These are phyloP conservation scores for Acromyrmex echinatior DNA, from an alignment of 1,140 invertebrate species.

Conservation along the genomic window DNA sequence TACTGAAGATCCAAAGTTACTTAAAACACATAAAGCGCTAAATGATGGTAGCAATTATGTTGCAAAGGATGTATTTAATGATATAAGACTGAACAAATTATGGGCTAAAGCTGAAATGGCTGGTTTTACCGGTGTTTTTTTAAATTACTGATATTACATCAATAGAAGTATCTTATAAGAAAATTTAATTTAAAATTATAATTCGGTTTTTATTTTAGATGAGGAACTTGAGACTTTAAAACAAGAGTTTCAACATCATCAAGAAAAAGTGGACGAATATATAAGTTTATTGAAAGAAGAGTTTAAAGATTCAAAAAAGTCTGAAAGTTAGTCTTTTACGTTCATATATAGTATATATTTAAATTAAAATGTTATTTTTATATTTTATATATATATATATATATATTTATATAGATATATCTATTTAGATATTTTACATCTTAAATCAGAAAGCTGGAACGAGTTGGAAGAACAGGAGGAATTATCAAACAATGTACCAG, in stretches of 20 bases:
- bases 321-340: conserved; percentile 88
- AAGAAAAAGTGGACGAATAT: conserved; percentile 97
- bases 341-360: neutral
- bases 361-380: conserved; percentile 13
- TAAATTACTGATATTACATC: neutral
- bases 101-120: conserved; percentile 96
- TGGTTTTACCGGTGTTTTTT: conserved; percentile 90
- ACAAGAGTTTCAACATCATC: conserved; percentile 96
- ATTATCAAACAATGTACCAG: conserved; percentile 88
- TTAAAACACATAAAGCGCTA: conserved; percentile 81
- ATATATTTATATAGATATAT: too few species aligned
- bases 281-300: conserved; percentile 92
- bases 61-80: conserved; percentile 93
- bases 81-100: conserved; percentile 95
- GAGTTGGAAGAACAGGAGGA: conserved; percentile 88
- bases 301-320: conserved; percentile 85
- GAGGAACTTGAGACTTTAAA: conserved; percentile 94
- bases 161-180: neutral
- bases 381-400: conserved; percentile 53
- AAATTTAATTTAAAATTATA: neutral
- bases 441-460: conserved; percentile 88
- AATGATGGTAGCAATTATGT: conserved; percentile 84
- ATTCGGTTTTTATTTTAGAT: conserved; percentile 82
- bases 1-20: conserved; percentile 88
- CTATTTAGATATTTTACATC: conserved; percentile 86